Base-by-base conservation (phyloP, 2,888 invertebrate species). In the Tetrapedia diversipes region DNA sequence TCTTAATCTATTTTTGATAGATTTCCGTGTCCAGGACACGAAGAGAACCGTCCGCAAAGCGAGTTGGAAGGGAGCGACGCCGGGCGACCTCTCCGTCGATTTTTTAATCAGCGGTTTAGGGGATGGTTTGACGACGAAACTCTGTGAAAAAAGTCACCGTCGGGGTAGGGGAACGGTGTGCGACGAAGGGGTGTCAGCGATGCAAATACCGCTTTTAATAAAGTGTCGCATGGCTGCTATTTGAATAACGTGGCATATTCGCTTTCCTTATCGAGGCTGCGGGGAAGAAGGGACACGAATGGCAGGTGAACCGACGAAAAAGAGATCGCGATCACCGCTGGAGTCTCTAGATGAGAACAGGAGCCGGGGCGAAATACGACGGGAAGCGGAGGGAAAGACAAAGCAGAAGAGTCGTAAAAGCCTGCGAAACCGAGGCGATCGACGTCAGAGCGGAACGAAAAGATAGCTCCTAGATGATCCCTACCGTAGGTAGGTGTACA, bases 171-270 rank as follows among this genome's bases (percentile, higher is more conserved):
- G 39, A 47, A 49, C 54, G 73, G 64, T 41, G 59, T 47, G 45
- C 60, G 63, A 69, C 60, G 72, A 68, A 67, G 77, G 67, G 77
- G 71, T 78, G 80, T 77, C 77, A 82, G 71, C 79, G 86, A 89
- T 88, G 88, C 88, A 89, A 89, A 88, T 88, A 88, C 87, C 87
- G 85, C 88, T 86, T 91, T 90, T 90, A 90, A 91, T 91, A 91
- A 91, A 90, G 90, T 90, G 89, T 90, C 90, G 86, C 87, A 65
- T 80, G 82, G 69, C 77, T 85, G 84, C 78, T 86, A 90, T 91
- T 91, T 90, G 90, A 91, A 91, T 90, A 90, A 88, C 86, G 89
- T 88, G 87, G 90, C 91, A 89, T 91, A 91, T 91, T 91, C 91
- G 89, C 89, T 91, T 90, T 89, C 85, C 89, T 89, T 88, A 84